Conservation (phyloP, 2,888 invertebrate species). For the Plemyria rubiginata region DNA sequence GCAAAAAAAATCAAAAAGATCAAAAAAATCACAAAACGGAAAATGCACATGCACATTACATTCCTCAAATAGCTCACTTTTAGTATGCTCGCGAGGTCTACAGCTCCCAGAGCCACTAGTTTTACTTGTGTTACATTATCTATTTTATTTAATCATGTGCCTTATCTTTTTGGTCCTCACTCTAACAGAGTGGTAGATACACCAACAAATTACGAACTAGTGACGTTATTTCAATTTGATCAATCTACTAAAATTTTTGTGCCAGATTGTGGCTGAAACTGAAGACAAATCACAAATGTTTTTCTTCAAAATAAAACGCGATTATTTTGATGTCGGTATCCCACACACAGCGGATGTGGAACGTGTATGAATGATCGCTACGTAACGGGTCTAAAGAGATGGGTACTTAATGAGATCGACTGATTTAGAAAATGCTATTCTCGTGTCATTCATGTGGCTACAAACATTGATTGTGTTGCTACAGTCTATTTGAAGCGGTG, state of each 20-base stretch:
- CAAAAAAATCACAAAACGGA: no score
- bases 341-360: constrained; percentile 23
- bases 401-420: constrained; percentile 60
- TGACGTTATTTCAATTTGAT: not conserved
- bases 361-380: constrained; percentile 36
- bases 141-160: no score
- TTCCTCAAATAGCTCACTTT: no score
- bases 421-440: constrained; percentile 62
- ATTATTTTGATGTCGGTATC: not conserved
- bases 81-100: no score
- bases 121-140: no score
- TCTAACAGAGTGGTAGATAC: no score
- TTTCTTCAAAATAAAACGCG: not conserved
- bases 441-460: constrained; percentile 58
- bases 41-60: no score
- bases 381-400: constrained; percentile 48
- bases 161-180: no score
- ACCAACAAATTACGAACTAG: not conserved
- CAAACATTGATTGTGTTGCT: constrained; percentile 45
- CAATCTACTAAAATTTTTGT: not conserved
- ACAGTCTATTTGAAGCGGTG: constrained; percentile 59
- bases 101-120: no score
- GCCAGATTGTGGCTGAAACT: not conserved
- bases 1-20: no score
- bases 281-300: not conserved